Conservation (phyloP, 2,797 vertebrate genomes). For the Cottoperca gobio region DNA sequence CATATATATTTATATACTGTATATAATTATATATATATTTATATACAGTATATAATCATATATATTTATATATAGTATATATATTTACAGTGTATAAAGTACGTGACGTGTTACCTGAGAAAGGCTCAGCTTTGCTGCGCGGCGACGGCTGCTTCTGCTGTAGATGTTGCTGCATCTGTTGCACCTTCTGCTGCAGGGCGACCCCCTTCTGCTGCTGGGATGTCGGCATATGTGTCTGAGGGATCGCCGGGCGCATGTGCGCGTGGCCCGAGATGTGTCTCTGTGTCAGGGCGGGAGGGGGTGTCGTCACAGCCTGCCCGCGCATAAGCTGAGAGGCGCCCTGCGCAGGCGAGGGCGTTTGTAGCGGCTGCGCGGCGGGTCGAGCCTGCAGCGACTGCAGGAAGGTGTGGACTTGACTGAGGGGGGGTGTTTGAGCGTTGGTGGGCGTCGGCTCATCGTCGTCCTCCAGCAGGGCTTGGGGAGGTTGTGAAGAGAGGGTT, state of each 20-base stretch:
- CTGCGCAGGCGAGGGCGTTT: constrained; percentile 55
- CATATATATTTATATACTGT: no score
- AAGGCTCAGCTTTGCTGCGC: constrained; percentile 67
- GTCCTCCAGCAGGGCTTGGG: constrained; percentile 82
- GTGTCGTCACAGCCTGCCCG: constrained; percentile 70
- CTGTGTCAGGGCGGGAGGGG: constrained; percentile 57
- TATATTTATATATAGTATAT: no score
- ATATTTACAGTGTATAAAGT: no score
- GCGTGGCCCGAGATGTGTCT: constrained; percentile 62
- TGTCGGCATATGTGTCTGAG: constrained; percentile 23
- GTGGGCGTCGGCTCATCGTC: constrained; percentile 74
- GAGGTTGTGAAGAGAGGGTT: constrained; percentile 82
- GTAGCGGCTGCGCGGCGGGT: constrained; percentile 47
- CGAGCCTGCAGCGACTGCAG: constrained; percentile 77
- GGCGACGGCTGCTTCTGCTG: constrained; percentile 73
- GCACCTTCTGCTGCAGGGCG: constrained; percentile 72
- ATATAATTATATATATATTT: no score
- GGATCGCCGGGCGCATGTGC: constrained; percentile 65
- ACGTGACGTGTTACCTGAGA: constrained; percentile 65
- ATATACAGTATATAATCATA: no score
- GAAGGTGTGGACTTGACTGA: constrained; percentile 89
- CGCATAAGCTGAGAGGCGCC: constrained; percentile 59
- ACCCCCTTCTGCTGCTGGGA: constrained; percentile 64
- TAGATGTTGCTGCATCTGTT: constrained; percentile 72
- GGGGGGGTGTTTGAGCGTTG: constrained; percentile 55